A percentile compares a stretch with the other conserved stretches of the same genome.
Evolutionary conservation across 2,888 invertebrate genomes (phyloP).

Genomic region (Petrophora chlorosata): DNA sequence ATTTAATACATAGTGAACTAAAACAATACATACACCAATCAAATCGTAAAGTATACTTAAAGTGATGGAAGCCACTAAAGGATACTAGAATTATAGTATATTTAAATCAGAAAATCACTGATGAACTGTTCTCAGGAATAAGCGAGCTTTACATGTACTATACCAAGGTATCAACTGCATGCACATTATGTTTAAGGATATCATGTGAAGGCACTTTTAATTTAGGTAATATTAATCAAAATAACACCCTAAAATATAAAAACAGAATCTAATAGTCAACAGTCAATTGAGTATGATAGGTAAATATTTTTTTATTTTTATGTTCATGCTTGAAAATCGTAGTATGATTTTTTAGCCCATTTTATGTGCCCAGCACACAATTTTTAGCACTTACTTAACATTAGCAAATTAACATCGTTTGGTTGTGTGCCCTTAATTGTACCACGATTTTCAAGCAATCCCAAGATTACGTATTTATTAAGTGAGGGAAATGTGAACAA

Average conservation of each 20-base stretch:
- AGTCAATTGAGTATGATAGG: too few relatives aligned
- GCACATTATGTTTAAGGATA: constrained; percentile 49
- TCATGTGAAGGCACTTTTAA: constrained; percentile 76
- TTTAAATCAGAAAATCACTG: constrained; percentile 29
- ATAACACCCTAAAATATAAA: neutral
- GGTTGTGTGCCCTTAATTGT: too few relatives aligned
- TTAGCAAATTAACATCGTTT: too few relatives aligned
- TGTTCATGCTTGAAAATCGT: too few relatives aligned
- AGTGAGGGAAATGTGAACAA: neutral
- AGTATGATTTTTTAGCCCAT: too few relatives aligned
- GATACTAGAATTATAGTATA: constrained; percentile 39
- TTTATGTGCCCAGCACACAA: too few relatives aligned
- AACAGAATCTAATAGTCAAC: neutral
- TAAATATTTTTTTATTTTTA: neutral
- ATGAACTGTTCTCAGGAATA: constrained; percentile 46
- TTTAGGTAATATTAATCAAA: constrained; percentile 27
- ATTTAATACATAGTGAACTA: constrained; percentile 60
- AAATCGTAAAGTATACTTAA: constrained; percentile 56
- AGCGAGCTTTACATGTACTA: neutral
- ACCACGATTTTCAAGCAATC: too few relatives aligned
- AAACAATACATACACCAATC: constrained; percentile 55
- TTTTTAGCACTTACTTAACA: too few relatives aligned
- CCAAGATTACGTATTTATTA: too few relatives aligned
- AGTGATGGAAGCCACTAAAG: constrained; percentile 64
- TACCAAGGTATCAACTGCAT: constrained; percentile 32